Base-by-base conservation (phyloP, 2,888 invertebrate species). In the Trissoscelio sp. region DNA sequence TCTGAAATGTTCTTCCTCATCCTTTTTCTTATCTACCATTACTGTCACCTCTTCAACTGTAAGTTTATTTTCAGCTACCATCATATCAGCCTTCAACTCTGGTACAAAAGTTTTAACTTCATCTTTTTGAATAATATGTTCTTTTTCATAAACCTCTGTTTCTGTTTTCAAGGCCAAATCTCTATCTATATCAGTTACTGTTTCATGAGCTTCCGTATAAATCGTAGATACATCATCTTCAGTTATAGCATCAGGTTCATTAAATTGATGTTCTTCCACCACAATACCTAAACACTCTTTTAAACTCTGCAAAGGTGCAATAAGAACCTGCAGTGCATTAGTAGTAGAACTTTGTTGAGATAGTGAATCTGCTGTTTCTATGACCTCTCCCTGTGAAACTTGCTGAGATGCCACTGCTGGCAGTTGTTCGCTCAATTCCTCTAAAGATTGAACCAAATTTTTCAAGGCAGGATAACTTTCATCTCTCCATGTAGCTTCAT, bases 271-370 rank as follows among this genome's bases (percentile, higher is more conserved):
- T 20, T 84, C 81, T 28, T 86, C 78, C 0, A 85, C 84, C 31
- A 87, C 81, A 6, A 83, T 46, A 0, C 83, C 81, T 16, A 88
- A 81, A n/a, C 80, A 84, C 53, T 83, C 84, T 74, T 78, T 85
- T 42, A 82, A 83, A 57, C 78, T 83, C 67, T 82, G 79, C 4
- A 86, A 60, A 24, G 85, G 85, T 28, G 58, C 73, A 18, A 79
- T 78, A 7, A 85, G 72, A 11, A 81, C 62, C 67, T 82, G 70
- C 16, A 83, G 53, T 1, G 81, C 73, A 67, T 51, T 60, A 7
- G 72, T 18, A 18, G 12, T 22, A 18, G 11, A 14, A 20, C 42
- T 64, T n/a, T 80, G 64, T 34, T 81, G 31, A 0, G 34, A 57
- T 7, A 60, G 20, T 16, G 58, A 39, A 46, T 66, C 66, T 16